These are phyloP conservation scores for Ametastegia equiseti DNA, from an alignment of 2,888 invertebrate species.

Conservation along the genomic window DNA sequence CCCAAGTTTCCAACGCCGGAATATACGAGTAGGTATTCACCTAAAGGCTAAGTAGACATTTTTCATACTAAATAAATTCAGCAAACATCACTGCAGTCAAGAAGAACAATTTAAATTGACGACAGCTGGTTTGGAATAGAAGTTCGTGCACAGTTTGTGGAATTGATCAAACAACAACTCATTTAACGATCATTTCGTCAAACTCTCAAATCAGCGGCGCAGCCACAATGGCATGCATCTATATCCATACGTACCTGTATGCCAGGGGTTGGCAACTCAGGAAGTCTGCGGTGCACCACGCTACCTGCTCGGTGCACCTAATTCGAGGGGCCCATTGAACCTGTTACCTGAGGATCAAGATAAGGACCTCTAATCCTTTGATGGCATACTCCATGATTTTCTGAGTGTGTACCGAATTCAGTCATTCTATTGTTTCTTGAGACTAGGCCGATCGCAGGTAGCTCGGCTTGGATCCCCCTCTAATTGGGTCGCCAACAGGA, in stretches of 20 bases:
- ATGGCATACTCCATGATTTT: no score
- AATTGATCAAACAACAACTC: constrained; percentile 41
- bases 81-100: not conserved
- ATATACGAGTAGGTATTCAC: not conserved
- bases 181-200: constrained; percentile 10
- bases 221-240: not conserved
- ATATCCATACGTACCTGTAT: not conserved
- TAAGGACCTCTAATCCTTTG: no score
- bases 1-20: not conserved
- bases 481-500: no score
- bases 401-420: no score
- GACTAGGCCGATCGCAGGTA: no score
- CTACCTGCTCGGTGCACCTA: no score
- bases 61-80: not conserved
- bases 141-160: constrained; percentile 29
- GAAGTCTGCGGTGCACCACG: no score
- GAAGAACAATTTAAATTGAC: not conserved
- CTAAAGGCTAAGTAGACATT: not conserved
- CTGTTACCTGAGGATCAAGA: no score
- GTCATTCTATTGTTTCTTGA: no score
- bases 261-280: no score
- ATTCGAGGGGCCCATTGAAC: no score
- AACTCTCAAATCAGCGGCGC: not conserved
- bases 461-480: no score
- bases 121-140: not conserved